Evolutionary conservation across 1,140 invertebrate species (phyloP).

Genomic region (Melitaea cinxia): DNA sequence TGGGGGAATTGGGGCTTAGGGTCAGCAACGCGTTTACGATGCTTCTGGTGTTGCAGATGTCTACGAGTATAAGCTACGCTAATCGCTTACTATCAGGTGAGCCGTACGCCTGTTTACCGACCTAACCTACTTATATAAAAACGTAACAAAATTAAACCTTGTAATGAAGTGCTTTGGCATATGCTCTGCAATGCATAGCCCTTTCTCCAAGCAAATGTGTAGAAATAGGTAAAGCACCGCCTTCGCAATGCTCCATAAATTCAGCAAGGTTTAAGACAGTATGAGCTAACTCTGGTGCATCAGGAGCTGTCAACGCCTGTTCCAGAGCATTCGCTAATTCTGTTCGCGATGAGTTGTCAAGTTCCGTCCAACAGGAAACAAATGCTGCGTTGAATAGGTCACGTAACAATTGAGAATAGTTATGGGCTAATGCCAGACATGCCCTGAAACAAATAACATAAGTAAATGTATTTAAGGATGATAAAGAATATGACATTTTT

Average conservation of each 20-base stretch:
- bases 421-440: conserved; percentile 95
- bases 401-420: conserved; percentile 95
- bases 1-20: too few species aligned
- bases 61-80: too few species aligned
- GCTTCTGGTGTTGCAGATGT: too few species aligned
- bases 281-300: conserved; percentile 98
- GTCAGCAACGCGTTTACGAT: too few species aligned
- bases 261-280: conserved; percentile 98
- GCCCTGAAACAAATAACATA: conserved; percentile 81
- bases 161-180: conserved; percentile 98
- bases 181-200: conserved; percentile 93
- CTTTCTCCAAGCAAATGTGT: conserved; percentile 90
- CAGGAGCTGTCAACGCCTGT: conserved; percentile 94
- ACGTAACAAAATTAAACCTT: too few species aligned
- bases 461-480: neutral
- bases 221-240: conserved; percentile 95
- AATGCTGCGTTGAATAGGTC: conserved; percentile 99
- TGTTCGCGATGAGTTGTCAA: conserved; percentile 90
- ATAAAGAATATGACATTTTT: neutral
- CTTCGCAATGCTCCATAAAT: conserved; percentile 99
- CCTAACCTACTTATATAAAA: too few species aligned
- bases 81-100: too few species aligned
- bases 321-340: conserved; percentile 94
- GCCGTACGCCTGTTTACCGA: too few species aligned
- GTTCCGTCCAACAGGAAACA: conserved; percentile 99